Conservation (phyloP, 2,113 vertebrate genomes). For the Laticauda laticaudata region DNA sequence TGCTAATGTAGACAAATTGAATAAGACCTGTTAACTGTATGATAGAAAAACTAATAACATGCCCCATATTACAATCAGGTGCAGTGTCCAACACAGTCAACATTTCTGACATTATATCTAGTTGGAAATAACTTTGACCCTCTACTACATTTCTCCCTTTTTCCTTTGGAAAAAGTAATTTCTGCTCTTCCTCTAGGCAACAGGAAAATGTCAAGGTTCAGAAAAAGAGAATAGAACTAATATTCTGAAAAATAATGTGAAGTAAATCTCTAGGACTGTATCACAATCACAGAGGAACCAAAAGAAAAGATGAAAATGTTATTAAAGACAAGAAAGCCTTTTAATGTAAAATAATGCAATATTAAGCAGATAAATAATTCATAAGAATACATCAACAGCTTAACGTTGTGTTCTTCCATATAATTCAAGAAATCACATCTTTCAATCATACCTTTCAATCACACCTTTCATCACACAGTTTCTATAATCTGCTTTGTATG, state of each 20-base stretch:
- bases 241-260: neutral
- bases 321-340: accelerated
- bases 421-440: neutral
- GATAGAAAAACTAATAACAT: neutral
- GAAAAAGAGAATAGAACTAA: neutral
- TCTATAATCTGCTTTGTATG: neutral
- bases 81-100: slow-evolving; percentile 20
- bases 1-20: neutral
- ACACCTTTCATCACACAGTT: neutral
- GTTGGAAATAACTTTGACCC: neutral
- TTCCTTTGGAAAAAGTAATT: neutral
- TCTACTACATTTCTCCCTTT: neutral
- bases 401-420: slow-evolving; percentile 13
- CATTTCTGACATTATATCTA: slow-evolving; percentile 6
- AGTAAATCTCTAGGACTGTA: neutral
- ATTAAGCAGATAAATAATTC: neutral
- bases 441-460: neutral
- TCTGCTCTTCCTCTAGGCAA: slow-evolving; percentile 7
- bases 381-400: neutral
- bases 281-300: neutral
- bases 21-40: neutral
- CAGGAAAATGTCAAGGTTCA: neutral
- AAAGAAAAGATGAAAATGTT: neutral
- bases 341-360: neutral
- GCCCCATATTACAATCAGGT: neutral